A percentile compares a stretch with the other conserved stretches of the same genome.
Evolutionary conservation across 2,113 vertebrate species (phyloP).

Genomic region (Benitochromis conjunctus): DNA sequence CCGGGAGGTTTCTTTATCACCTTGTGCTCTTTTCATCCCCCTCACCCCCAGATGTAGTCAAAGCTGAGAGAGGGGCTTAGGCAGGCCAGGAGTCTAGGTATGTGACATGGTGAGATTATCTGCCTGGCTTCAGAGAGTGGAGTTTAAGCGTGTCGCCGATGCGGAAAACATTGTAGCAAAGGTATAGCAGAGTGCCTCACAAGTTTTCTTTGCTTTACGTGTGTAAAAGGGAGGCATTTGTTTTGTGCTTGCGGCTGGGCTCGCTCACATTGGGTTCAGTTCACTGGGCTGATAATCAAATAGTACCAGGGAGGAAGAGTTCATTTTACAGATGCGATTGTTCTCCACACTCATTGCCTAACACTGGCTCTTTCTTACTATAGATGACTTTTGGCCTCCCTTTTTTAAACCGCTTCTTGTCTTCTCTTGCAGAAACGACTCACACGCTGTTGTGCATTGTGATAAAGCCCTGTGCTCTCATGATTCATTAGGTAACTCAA

Average conservation of each 20-base stretch:
- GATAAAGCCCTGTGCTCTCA: conserved; percentile 3
- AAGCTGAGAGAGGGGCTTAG: conserved; percentile 50
- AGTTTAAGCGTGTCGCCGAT: not conserved
- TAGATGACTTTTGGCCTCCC: not conserved
- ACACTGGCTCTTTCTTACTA: conserved; percentile 29
- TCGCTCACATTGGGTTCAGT: conserved; percentile 9
- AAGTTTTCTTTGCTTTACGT: not conserved
- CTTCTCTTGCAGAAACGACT: not conserved
- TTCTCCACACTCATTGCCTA: not conserved
- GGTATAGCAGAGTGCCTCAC: not conserved
- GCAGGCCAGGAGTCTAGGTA: conserved; percentile 18
- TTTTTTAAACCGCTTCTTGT: not conserved
- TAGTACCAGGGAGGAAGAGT: conserved; percentile 21
- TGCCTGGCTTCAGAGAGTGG: conserved; percentile 19
- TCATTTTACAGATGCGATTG: conserved; percentile 19
- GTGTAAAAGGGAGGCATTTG: not conserved
- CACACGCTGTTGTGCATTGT: not conserved
- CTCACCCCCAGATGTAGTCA: conserved; percentile 23
- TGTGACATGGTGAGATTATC: conserved; percentile 51
- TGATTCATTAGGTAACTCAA: conserved; percentile 9
- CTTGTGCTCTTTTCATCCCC: conserved; percentile 40
- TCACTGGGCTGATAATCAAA: conserved; percentile 29
- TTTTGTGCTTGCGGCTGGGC: not conserved
- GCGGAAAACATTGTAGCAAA: not conserved
- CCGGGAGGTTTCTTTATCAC: conserved; percentile 40